Evolutionary conservation across 2,888 invertebrate genomes (phyloP), one percentile per base, ranked within the genome.

Genomic region (Nephrotoma flavescens): DNA sequence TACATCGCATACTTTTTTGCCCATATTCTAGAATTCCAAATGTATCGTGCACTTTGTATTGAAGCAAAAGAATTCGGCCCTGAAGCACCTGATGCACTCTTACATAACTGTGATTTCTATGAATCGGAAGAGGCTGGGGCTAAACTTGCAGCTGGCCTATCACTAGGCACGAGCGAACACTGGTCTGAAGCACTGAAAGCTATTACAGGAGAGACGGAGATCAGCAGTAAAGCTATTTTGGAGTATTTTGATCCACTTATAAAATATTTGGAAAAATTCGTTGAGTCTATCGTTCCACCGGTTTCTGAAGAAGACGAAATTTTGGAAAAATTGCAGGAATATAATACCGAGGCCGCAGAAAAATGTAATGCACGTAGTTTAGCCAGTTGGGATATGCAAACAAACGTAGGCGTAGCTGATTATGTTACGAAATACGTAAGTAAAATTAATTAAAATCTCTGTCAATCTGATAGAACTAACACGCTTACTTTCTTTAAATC

Each of bases 61-160:
- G 93, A 93, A 89, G 94, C 95, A 15, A 94, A 93, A 1, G 92
- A 95, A 89, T 94, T 93, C 87, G 94, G 94, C 88, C 94, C 93
- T 0, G 89, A 92, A 41, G 92, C 93, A 89, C 91, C 92, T 0
- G 89, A 89, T 0, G 88, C 96, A 95, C 94, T 95, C 6, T 93
- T 98, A 7, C 95, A 97, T 87, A 94, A 95, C 89, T 98, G 98
- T 90, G 97, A 97, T 89, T 96, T 98, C 89, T 96, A 96, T 90
- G 93, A 94, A 89, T 97, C 95, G 89, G 93, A 93, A n/a, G 94
- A 94, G 87, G 97, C 97, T 71, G 97, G 97, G 85, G 94, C 95
- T 88, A 93, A 94, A 6, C 91, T 96, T 11, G 92, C 93, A 90
- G 89, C 91, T 86, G 90, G 92, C 91, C 88, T 92, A 42, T 89